phyloP scores from a whole-genome alignment of 2,888 invertebrate genomes.

The Itoplectis maculator region DNA sequence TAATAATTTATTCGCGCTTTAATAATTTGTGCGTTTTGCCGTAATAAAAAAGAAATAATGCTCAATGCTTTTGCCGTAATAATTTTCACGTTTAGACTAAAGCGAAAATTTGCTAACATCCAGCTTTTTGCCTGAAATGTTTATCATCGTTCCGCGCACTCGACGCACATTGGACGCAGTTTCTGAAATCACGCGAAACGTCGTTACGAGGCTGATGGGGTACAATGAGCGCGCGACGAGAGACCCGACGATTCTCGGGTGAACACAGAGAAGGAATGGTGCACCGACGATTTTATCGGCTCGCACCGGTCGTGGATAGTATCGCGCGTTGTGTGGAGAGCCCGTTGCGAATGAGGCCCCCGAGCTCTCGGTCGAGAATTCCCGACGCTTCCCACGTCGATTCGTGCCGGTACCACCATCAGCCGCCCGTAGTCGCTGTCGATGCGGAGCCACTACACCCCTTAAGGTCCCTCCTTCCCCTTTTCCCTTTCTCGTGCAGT shows the following conservation, averaged over 20 bases:
- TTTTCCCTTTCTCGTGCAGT: constrained; percentile 1
- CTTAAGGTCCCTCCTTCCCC: background rate
- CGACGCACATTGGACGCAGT: constrained; percentile 15
- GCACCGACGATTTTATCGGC: constrained; percentile 41
- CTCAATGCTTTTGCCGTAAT: too few relatives aligned
- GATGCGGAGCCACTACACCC: constrained; percentile 57
- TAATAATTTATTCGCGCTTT: too few relatives aligned
- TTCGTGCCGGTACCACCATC: constrained; percentile 37
- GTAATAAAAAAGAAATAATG: too few relatives aligned
- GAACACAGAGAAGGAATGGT: constrained; percentile 35
- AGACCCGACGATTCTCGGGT: constrained; percentile 18
- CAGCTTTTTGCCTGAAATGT: too few relatives aligned
- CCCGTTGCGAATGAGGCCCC: background rate
- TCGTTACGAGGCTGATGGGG: background rate
- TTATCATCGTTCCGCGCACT: too few relatives aligned
- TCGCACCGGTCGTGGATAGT: constrained; percentile 10
- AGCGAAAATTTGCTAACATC: too few relatives aligned
- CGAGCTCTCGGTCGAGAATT: constrained; percentile 47
- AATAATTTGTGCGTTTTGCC: too few relatives aligned
- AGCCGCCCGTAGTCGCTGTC: constrained; percentile 22
- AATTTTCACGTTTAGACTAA: too few relatives aligned
- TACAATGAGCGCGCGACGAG: constrained; percentile 39
- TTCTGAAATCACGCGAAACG: constrained; percentile 29
- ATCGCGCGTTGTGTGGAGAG: constrained; percentile 17
- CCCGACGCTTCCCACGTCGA: constrained; percentile 61